Conservation (phyloP, 2,797 vertebrate genomes). For the Gymnopithys bicolor region DNA sequence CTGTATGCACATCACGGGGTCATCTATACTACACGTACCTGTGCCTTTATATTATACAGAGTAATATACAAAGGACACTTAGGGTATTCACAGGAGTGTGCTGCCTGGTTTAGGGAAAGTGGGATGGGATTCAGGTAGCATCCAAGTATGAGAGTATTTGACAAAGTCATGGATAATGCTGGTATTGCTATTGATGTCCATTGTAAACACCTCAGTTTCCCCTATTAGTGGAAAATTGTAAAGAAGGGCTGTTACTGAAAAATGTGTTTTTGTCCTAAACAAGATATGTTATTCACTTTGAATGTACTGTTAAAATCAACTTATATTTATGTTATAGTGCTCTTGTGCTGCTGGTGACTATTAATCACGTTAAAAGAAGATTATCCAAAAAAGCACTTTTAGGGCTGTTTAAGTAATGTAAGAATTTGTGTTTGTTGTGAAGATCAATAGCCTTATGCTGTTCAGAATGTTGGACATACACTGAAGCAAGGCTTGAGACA, state of each 20-base stretch:
- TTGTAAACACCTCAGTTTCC: not conserved
- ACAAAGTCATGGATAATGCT: not conserved
- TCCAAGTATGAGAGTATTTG: not conserved
- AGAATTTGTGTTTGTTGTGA: not conserved
- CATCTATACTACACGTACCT: fast-evolving
- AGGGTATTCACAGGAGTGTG: not conserved
- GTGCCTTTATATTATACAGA: not conserved
- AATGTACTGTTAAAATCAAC: not conserved
- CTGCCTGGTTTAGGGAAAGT: not conserved
- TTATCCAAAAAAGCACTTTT: not conserved
- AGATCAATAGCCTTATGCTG: not conserved
- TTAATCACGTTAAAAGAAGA: not conserved
- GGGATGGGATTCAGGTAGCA: not conserved
- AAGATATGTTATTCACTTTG: not conserved
- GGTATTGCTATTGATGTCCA: not conserved
- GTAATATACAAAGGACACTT: not conserved
- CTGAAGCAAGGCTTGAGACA: not conserved
- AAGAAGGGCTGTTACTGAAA: not conserved
- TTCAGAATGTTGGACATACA: not conserved
- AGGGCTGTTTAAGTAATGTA: not conserved
- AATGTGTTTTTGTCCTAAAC: not conserved
- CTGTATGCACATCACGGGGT: fast-evolving
- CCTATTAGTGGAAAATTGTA: not conserved
- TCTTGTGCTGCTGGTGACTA: not conserved
- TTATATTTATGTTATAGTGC: not conserved